These are phyloP conservation scores for Hirtodrosophila alboralis DNA, from an alignment of 2,888 invertebrate species.

Conservation along the genomic window DNA sequence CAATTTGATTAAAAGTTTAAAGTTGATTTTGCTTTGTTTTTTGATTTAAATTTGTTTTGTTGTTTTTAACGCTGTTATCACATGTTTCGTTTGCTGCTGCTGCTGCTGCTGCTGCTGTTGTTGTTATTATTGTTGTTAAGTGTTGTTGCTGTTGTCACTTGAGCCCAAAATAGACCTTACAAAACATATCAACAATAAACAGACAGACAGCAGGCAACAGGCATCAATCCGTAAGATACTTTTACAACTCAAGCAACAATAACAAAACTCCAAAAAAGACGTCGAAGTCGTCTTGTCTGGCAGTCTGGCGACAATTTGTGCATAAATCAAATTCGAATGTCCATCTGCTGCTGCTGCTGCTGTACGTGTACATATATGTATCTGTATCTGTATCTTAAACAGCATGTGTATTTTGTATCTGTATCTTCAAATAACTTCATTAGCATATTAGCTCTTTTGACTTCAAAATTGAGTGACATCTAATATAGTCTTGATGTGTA, in stretches of 20 bases:
- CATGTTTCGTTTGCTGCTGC: conserved; percentile 21
- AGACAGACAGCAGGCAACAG: conserved; percentile 13
- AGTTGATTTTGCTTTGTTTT: not conserved
- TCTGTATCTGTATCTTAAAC: conserved; percentile 11
- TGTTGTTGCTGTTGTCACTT: conserved; percentile 24
- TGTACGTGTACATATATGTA: conserved; percentile 14
- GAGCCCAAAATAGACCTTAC: conserved; percentile 14
- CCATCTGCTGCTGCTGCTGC: conserved; percentile 33
- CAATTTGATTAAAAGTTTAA: conserved; percentile 10
- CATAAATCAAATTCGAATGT: conserved; percentile 60
- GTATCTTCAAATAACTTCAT: conserved; percentile 37
- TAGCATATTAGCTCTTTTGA: conserved; percentile 28
- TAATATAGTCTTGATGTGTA: conserved; percentile 1
- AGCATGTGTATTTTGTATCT: conserved; percentile 10
- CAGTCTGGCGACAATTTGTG: conserved; percentile 40
- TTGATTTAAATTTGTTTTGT: conserved; percentile 12
- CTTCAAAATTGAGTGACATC: conserved; percentile 18
- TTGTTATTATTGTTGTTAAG: conserved; percentile 31
- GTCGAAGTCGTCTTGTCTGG: conserved; percentile 35
- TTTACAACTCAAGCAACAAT: conserved; percentile 6
- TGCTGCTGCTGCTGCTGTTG: conserved; percentile 22
- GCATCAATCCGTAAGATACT: conserved; percentile 34
- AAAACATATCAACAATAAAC: conserved; percentile 36
- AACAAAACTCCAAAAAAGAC: conserved; percentile 19
- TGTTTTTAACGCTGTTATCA: conserved; percentile 31